Evolutionary conservation across 2,113 vertebrate genomes (phyloP), one percentile per base, ranked within the genome.

Genomic region (Miniopterus natalensis): DNA sequence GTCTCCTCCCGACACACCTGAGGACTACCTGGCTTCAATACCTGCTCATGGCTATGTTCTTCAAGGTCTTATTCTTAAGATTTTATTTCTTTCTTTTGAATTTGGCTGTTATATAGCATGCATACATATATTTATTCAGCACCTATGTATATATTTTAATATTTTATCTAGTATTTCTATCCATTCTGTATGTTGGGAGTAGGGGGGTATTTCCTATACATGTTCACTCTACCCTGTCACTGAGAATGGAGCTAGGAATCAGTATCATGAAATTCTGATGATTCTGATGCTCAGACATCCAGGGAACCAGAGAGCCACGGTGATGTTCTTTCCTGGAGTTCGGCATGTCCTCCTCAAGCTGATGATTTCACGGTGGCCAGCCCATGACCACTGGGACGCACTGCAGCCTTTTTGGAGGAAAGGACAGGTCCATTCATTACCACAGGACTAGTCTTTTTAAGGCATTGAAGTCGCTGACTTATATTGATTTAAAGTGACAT

Each of bases 21-120:
- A 40, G 29, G n/a, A 51, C 42, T 25, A 53, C 11, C 7, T 25
- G 31, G 31, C 13, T 59, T 80, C 66, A 31, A 3, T 3, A 31
- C 49, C 42, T 78, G 74, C 40, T 74, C 47, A 27, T 8, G 36
- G 29, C 20, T 61, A 7, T 40, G 14, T 53, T 27, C 36, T 84
- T 15, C 8, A 90, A 88, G 53, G 45, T 42, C 45, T 65, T 71
- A 51, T 40, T 65, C 65, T 63, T 63, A 75, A 68, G 47, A 71
- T 74, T 61, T 45, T 31, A 2, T 84, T 88, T 71, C 45, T 78
- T 94, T 51, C 36, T 71, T 86, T 84, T 77, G 91, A 70, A 65
- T 89, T 80, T 88, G 78, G 15, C 27, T 85, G 20, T 47, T 91
- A 17, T 18, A 68, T 18, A 42, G 47, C n/a, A 31, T 45, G 31